Percentiles rank a stretch among this genome's conserved stretches.
These are phyloP conservation scores for Hemicordylus capensis DNA, from an alignment of 2,113 vertebrate species.

Conservation along the genomic window DNA sequence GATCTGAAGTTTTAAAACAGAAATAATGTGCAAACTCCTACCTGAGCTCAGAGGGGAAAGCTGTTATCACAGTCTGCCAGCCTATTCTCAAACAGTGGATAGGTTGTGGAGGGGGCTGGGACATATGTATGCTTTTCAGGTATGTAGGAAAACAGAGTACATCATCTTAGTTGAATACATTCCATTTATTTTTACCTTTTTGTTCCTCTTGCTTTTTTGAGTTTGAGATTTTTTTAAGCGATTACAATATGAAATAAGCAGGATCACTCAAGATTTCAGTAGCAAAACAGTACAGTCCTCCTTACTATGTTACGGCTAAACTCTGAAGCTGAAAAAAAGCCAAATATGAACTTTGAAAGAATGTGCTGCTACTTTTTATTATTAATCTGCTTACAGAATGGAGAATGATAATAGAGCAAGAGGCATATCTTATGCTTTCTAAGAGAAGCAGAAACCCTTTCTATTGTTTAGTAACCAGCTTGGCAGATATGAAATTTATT, in stretches of 20 bases:
- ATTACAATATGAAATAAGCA: background rate
- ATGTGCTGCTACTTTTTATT: constrained; percentile 47
- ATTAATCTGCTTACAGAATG: constrained; percentile 57
- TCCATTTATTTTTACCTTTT: constrained; percentile 15
- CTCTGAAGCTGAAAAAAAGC: background rate
- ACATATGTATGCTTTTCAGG: constrained; percentile 15
- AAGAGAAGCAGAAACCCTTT: background rate
- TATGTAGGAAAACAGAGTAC: constrained; percentile 1
- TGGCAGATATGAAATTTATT: constrained; percentile 5
- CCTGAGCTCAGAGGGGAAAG: constrained; percentile 15
- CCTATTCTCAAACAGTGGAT: background rate
- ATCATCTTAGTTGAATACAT: background rate
- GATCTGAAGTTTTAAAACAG: constrained; percentile 27
- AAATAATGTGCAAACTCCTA: constrained; percentile 22
- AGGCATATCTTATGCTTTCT: background rate
- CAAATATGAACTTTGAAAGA: constrained; percentile 30
- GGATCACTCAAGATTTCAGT: background rate
- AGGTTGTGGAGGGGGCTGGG: background rate
- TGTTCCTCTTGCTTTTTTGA: constrained; percentile 11
- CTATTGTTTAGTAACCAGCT: rapidly evolving
- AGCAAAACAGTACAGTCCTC: background rate
- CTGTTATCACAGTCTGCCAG: constrained; percentile 8
- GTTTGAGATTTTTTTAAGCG: rapidly evolving
- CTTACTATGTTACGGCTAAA: background rate
- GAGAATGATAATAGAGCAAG: constrained; percentile 14